Evolutionary conservation across 35 echinoderm and acorn worm genomes (phyloP), one percentile per base, ranked within the genome.

Genomic region (Eucidaris tribuloides): DNA sequence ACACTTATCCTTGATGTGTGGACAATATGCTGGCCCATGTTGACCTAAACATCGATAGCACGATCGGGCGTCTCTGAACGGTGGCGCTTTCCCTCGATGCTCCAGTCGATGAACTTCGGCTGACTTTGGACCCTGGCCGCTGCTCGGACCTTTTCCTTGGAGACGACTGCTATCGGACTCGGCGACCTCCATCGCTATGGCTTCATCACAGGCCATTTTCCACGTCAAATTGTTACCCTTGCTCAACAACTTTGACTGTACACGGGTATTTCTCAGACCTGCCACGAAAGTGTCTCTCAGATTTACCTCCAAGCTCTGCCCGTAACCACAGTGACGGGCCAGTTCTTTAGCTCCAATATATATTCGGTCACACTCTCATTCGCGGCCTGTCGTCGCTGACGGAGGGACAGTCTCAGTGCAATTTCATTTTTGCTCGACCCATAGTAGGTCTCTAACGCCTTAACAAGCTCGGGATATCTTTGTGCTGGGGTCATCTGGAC

Each of bases 331-430:
- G 44, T 83, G 81, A 65, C 34, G 56, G 7, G 81, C 57, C 18
- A 83, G 40, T 83, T 83, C 57, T 83, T 83, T 23, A 83, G 42
- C 33, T 65, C 36, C 19, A 83, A 49, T 4, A 83, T 83, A 27
- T 83, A 83, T 28, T 83, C 31, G 38, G 40, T 52, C 17, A 46
- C 46, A 17, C 19, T 19, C 19, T 78, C 46, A 44, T 78, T 78
- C 46, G 41, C 19, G 19, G 19, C 74, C 36, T 78, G 74, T 45
- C 46, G 37, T 45, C 74, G 32, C 9, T 52, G 74, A 45, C 46
- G 74, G 13, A 78, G 27, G 1, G 74, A 0, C 40, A 44, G 46
- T 5, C 74, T 2, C 28, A 68, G 64, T 68, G 64, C 64, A 30
- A 68, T 68, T 30, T 68, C 20, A 30, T 68, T 68, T 38, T 68